phyloP scores from a whole-genome alignment of 2,113 vertebrate genomes.

The Phalacrocorax brasilianus region DNA sequence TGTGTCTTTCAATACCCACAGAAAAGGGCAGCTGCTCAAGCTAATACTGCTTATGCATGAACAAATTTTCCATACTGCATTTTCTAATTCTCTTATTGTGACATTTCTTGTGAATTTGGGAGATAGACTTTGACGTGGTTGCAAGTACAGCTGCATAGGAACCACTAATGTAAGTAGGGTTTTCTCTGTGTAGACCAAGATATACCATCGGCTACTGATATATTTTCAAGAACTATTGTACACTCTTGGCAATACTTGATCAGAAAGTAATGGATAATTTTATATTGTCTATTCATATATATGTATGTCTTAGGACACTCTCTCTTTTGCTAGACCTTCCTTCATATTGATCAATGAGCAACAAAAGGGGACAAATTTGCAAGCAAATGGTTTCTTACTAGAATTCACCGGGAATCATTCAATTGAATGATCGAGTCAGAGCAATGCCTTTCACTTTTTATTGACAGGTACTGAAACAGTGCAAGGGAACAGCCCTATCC shows the following conservation, averaged over 20 bases:
- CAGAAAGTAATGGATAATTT: neutral
- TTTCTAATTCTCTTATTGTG: neutral
- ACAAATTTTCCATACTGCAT: neutral
- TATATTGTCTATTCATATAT: neutral
- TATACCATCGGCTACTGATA: neutral
- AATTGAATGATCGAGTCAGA: neutral
- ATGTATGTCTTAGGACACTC: neutral
- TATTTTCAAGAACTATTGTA: neutral
- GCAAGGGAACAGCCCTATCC: neutral
- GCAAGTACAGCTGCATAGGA: neutral
- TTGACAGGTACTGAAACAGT: neutral
- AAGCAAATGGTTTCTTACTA: neutral
- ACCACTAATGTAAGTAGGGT: neutral
- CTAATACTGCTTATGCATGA: neutral
- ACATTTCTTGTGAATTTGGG: neutral
- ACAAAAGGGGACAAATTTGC: neutral
- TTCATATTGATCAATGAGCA: neutral
- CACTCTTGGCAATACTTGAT: neutral
- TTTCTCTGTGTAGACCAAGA: neutral
- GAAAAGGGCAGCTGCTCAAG: slow-evolving; percentile 13
- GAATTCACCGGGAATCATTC: neutral
- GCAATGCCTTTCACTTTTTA: neutral
- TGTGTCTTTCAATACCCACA: neutral
- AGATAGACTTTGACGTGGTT: neutral
- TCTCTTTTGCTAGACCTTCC: neutral